phyloP scores from a whole-genome alignment of 2,797 vertebrate genomes.

The Artibeus lituratus region DNA sequence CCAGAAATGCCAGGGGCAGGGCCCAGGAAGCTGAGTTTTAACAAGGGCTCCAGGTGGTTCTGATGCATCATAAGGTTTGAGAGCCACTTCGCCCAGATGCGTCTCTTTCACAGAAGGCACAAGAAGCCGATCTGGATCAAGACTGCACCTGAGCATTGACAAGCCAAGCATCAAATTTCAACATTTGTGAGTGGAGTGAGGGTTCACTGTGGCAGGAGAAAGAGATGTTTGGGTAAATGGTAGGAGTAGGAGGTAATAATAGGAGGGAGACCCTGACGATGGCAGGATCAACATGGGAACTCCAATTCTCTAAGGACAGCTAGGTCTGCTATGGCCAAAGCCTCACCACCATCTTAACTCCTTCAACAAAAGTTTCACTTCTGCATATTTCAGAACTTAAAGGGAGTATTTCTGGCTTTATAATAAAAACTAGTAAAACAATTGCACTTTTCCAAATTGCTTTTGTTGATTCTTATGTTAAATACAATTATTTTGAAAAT shows the following conservation, averaged over 20 bases:
- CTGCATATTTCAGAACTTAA: neutral
- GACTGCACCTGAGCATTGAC: neutral
- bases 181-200: too few species aligned
- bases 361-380: neutral
- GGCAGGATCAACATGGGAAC: neutral
- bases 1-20: neutral
- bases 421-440: neutral
- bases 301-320: neutral
- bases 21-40: neutral
- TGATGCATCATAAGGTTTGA: neutral
- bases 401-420: neutral
- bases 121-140: neutral
- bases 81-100: rapidly evolving
- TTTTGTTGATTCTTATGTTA: neutral
- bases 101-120: neutral
- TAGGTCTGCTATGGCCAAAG: neutral
- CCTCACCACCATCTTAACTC: neutral
- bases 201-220: neutral
- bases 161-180: neutral
- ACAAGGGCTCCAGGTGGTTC: too few species aligned
- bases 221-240: neutral
- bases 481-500: conserved; percentile 28
- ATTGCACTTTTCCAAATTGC: neutral
- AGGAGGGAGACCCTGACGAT: neutral
- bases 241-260: neutral